phyloP scores from a whole-genome alignment of 1,140 invertebrate genomes.

The Ceratina australensis region DNA sequence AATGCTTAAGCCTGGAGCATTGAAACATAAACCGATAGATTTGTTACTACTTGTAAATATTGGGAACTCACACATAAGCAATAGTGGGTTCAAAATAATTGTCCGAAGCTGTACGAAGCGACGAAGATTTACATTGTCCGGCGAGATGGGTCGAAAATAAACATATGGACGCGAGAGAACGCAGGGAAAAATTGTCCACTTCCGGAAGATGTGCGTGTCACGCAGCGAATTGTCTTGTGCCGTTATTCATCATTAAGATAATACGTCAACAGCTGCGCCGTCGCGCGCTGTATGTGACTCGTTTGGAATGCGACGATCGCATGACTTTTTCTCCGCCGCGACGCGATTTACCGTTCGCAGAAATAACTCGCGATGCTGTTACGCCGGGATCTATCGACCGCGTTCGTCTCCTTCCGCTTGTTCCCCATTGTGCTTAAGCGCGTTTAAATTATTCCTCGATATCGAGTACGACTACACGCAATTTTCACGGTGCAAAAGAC shows the following conservation, averaged over 20 bases:
- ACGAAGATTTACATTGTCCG: too few relatives aligned
- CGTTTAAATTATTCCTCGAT: constrained; percentile 18
- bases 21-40: too few relatives aligned
- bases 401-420: constrained; percentile 23
- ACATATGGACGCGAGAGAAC: background rate
- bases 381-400: background rate
- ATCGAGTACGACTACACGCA: background rate
- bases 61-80: too few relatives aligned
- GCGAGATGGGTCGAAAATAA: background rate
- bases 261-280: constrained; percentile 47
- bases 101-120: too few relatives aligned
- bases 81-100: too few relatives aligned
- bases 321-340: constrained; percentile 22
- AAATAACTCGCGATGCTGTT: constrained; percentile 26
- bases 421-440: constrained; percentile 6
- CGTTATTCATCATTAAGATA: constrained; percentile 56
- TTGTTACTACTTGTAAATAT: too few relatives aligned
- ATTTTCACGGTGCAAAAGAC: constrained; percentile 46
- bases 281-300: constrained; percentile 17
- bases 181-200: constrained; percentile 3
- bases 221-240: constrained; percentile 48
- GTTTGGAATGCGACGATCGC: constrained; percentile 36
- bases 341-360: constrained; percentile 42
- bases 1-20: too few relatives aligned
- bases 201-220: constrained; percentile 43